phyloP scores from a whole-genome alignment of 1,140 invertebrate species.

The Pteromalus puparum region DNA sequence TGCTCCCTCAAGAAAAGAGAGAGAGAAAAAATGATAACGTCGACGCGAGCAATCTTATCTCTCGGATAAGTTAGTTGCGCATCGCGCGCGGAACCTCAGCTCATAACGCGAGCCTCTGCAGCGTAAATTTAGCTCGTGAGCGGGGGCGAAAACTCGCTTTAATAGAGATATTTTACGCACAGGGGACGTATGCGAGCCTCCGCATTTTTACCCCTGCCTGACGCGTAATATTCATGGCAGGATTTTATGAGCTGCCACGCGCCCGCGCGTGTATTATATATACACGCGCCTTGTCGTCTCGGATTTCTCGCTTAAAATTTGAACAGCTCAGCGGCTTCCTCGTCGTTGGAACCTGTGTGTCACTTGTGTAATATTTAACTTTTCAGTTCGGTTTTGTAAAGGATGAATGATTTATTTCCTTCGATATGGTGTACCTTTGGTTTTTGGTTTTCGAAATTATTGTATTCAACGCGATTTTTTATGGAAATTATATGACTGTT shows the following conservation, averaged over 20 bases:
- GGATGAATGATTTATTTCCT: too few species aligned
- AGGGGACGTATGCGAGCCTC: background rate
- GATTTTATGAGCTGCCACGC: slow-evolving; percentile 7
- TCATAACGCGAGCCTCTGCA: slow-evolving; percentile 21
- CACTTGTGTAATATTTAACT: too few species aligned
- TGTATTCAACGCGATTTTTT: too few species aligned
- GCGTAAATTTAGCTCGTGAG: slow-evolving; percentile 38
- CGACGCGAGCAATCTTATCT: slow-evolving; percentile 13
- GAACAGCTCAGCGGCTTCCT: background rate
- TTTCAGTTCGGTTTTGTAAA: too few species aligned
- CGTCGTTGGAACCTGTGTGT: background rate
- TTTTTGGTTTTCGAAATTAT: too few species aligned
- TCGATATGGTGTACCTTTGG: too few species aligned
- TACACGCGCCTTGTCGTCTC: background rate
- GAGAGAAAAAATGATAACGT: background rate
- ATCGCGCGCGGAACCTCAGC: background rate
- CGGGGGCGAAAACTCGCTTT: slow-evolving; percentile 3
- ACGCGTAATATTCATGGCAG: slow-evolving; percentile 26
- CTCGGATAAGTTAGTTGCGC: slow-evolving; percentile 11
- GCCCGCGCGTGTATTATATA: background rate
- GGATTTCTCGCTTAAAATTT: background rate
- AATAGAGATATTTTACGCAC: slow-evolving; percentile 38
- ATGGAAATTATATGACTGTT: too few species aligned
- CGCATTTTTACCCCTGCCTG: background rate
- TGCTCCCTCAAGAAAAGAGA: background rate